phyloP scores from a whole-genome alignment of 2,888 invertebrate species.

The Lymantria monacha region DNA sequence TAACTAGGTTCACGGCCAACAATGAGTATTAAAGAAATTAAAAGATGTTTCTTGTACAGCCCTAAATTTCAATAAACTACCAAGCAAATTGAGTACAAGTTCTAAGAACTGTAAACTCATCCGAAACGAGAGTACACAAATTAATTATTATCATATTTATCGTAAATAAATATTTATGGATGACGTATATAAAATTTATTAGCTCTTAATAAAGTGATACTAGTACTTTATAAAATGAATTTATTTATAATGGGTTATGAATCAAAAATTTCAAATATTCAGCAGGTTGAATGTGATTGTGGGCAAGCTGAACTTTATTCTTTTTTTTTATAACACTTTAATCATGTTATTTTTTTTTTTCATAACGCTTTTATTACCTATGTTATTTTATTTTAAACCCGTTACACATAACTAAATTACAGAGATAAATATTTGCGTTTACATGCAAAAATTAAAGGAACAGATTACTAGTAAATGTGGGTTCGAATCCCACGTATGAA shows the following conservation, averaged over 20 bases:
- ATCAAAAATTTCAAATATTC: conserved; percentile 28
- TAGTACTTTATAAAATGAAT: conserved; percentile 42
- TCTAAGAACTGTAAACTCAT: conserved; percentile 60
- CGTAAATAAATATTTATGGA: conserved; percentile 66
- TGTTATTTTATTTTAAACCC: no score
- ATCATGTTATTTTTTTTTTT: no score
- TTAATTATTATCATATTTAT: conserved; percentile 58
- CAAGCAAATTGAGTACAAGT: conserved; percentile 69
- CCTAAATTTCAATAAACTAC: conserved; percentile 37
- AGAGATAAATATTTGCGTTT: no score
- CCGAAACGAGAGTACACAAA: conserved; percentile 52
- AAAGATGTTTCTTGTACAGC: conserved; percentile 23
- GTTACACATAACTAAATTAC: no score
- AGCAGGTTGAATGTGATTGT: conserved; percentile 8
- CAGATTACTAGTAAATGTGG: no score
- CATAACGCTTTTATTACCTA: no score
- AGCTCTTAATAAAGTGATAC: conserved; percentile 33
- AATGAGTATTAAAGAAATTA: no score
- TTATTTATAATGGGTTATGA: conserved; percentile 45
- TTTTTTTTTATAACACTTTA: no score
- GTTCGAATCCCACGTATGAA: no score
- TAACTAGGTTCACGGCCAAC: no score
- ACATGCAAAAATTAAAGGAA: no score
- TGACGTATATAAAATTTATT: conserved; percentile 52
- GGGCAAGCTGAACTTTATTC: neutral